Evolutionary conservation across 2,888 invertebrate genomes (phyloP), one percentile per base, ranked within the genome.

Genomic region (Lepidocyrtinus sp.): DNA sequence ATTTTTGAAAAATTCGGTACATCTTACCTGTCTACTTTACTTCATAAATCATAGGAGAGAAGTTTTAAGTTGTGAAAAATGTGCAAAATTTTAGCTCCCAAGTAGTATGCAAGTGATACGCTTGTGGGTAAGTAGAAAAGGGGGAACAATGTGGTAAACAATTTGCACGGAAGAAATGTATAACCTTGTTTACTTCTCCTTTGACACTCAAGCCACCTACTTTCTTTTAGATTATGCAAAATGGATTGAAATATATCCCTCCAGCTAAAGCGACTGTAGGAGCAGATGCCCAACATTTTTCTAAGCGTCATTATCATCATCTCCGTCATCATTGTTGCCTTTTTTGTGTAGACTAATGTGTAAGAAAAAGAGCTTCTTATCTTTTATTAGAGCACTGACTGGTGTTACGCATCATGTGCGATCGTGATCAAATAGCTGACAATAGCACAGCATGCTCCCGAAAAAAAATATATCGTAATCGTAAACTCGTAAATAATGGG

Each of bases 361-460:
- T 70, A 70, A 59, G 74, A 59, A 79, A 77, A 79, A 79, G 73
- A 79, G 79, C 79, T 74, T 79, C 79, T 79, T 79, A 79, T 79
- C 79, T 79, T 79, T 79, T 79, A 79, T 79, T 79, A 74, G 73
- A 74, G 73, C 69, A 79, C 79, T 74, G 79, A 79, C 79, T 79
- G 79, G 79, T 79, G 80, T 81, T 81, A 81, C 80, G 80, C 80
- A 75, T 75, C 80, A 81, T 75, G 80, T 81, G 75, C 75, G 80
- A 81, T 81, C 80, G 80, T 81, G 80, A 81, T 81, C 80, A 75
- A 81, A 75, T 81, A 75, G 75, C 80, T 81, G 72, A 81, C 80
- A 81, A 81, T 81, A 81, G 75, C 80, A 68, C 80, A 81, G 80
- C 80, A 79, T 79, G 79, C 79, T 79, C 73, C 79, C 50, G 50